phyloP scores from a whole-genome alignment of 1,140 invertebrate genomes.

The Bombus pyrosoma region DNA sequence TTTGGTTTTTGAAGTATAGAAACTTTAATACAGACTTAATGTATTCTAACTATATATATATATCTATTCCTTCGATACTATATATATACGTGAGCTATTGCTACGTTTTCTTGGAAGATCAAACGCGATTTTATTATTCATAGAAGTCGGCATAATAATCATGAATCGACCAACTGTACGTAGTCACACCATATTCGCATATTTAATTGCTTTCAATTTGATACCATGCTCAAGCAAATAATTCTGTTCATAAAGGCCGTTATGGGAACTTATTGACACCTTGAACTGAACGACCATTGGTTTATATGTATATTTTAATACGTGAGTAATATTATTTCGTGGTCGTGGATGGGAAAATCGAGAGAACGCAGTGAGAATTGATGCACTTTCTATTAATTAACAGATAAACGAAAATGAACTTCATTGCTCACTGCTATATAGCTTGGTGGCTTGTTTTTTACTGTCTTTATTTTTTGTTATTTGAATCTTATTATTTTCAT shows the following conservation, averaged over 20 bases:
- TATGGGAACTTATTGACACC: not conserved
- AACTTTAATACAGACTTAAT: not conserved
- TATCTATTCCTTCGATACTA: not conserved
- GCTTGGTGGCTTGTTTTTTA: too few species aligned
- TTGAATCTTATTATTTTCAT: too few species aligned
- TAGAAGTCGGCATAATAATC: not conserved
- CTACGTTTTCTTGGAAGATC: not conserved
- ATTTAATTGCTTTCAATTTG: slow-evolving; percentile 43
- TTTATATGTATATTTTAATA: not conserved
- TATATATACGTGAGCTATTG: not conserved
- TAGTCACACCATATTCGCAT: not conserved
- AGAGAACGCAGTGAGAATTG: too few species aligned
- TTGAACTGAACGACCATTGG: not conserved
- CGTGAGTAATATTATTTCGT: not conserved
- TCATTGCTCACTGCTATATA: too few species aligned
- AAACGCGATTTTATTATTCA: not conserved
- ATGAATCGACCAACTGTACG: not conserved
- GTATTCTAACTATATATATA: too few species aligned
- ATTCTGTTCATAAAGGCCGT: not conserved
- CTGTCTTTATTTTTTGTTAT: too few species aligned
- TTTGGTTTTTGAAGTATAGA: not conserved
- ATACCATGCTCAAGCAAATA: not conserved
- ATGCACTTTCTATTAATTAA: too few species aligned
- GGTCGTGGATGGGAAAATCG: too few species aligned
- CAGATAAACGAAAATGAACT: too few species aligned